Conservation (phyloP, 2,797 vertebrate species). For the Anabas testudineus region DNA sequence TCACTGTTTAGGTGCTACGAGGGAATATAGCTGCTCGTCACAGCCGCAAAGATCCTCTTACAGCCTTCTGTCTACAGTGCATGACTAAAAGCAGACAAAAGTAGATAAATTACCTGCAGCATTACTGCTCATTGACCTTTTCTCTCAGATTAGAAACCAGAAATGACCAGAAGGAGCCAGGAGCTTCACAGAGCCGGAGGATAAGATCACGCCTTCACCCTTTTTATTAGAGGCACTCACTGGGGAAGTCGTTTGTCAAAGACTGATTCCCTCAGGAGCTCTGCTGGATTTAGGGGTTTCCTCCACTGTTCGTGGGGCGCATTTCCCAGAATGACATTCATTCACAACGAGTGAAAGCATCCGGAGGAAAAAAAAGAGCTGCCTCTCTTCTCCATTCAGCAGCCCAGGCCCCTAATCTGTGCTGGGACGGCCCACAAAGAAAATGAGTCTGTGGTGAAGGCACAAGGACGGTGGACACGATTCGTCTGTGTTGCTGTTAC, state of each 20-base stretch:
- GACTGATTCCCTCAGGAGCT: conserved; percentile 71
- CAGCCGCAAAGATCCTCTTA: conserved; percentile 25
- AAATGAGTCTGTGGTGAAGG: conserved; percentile 60
- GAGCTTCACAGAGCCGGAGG: conserved; percentile 52
- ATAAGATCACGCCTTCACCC: conserved; percentile 65
- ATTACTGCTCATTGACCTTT: conserved; percentile 52
- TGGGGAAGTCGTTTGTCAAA: conserved; percentile 79
- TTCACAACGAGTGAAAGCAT: conserved; percentile 78
- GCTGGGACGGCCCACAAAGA: conserved; percentile 67
- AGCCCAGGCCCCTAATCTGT: conserved; percentile 77
- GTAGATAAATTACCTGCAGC: conserved; percentile 40
- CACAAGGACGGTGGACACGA: conserved; percentile 62
- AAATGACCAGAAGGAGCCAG: conserved; percentile 27
- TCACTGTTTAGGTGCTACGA: conserved; percentile 15
- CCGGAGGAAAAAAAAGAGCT: conserved; percentile 49
- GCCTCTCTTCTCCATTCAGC: conserved; percentile 73
- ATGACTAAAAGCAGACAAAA: conserved; percentile 2
- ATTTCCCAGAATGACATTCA: conserved; percentile 82
- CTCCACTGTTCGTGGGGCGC: conserved; percentile 71
- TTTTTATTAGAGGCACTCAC: conserved; percentile 56
- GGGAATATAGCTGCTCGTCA: conserved; percentile 11
- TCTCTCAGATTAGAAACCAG: conserved; percentile 39
- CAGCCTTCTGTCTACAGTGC: background rate
- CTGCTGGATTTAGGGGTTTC: conserved; percentile 79
- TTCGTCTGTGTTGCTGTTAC: conserved; percentile 41